Base-by-base conservation (phyloP, 2,888 invertebrate genomes). In the Erebia palarica region DNA sequence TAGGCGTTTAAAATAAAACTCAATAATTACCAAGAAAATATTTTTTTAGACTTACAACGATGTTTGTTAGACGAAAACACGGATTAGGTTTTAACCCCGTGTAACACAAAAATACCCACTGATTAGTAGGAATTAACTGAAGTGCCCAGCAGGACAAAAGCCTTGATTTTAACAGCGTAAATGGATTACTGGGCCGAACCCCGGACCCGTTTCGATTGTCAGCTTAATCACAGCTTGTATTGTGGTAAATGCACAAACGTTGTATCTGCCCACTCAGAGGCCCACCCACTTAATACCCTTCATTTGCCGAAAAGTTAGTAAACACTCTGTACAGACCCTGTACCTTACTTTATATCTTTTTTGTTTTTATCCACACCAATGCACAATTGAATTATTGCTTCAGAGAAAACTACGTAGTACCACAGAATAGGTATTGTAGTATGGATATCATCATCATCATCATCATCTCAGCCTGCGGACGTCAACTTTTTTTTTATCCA, bases 241-340 rank as follows among this genome's bases (percentile, higher is more conserved):
- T 77, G 80, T 75, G 81, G 80, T 85, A 86, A 84, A 90, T 89
- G 90, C 86, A 84, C 78, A 81, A 87, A 87, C 84, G 84, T 78
- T 89, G 88, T 89, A 82, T 81, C 82, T 85, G 85, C 84, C 86
- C 81, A 78, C 81, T 74, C 66, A 72, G 64, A 49, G 27, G 51
- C 51, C 55, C 69, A 64, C 66, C 70, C 71, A 63, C 68, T 65
- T 68, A 66, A 72, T 68, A 44, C 65, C 70, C 42, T 68, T 58
- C 64, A 47, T 66, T 59, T 49, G 64, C 70, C 64, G 67, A 66
- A 75, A 74, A 73, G 70, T 57, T 69, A 36, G 36, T 36, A 66
- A 69, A 63, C 72, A 65, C 65, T 55, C 68, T 65, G 70, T 65
- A 64, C 60, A 57, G 55, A 16, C 51, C n/a, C 18, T 10, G 9